Conservation (phyloP, 2,113 vertebrate genomes). For the Cyanoliseus patagonus region DNA sequence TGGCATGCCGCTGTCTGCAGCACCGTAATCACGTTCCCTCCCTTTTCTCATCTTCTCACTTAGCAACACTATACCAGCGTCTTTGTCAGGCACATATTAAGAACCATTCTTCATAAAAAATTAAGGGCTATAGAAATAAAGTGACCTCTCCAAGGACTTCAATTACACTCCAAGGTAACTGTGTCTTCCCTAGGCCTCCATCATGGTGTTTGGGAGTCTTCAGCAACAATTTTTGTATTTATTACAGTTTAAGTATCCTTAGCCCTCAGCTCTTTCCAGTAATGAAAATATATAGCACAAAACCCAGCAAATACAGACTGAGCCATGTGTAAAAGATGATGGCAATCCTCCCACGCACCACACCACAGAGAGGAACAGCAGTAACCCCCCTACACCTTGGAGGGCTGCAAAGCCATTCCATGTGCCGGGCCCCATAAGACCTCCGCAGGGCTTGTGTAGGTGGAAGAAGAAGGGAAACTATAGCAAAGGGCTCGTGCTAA, state of each 20-base stretch:
- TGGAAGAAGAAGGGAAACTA: background rate
- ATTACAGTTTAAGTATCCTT: conserved; percentile 51
- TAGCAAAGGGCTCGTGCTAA: background rate
- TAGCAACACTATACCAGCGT: background rate
- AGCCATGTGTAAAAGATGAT: background rate
- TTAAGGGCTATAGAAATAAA: conserved; percentile 48
- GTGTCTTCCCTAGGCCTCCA: conserved; percentile 15
- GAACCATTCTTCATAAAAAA: conserved; percentile 50
- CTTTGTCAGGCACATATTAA: conserved; percentile 21
- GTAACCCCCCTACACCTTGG: rapidly evolving
- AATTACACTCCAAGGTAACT: conserved; percentile 53
- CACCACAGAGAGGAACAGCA: rapidly evolving
- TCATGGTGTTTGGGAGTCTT: conserved; percentile 19
- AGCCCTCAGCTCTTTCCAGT: conserved; percentile 29
- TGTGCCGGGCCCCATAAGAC: background rate
- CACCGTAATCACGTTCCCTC: background rate
- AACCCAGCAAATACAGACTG: background rate
- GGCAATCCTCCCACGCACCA: background rate
- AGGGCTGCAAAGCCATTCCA: rapidly evolving
- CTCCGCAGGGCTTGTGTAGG: rapidly evolving
- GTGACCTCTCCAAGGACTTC: conserved; percentile 27
- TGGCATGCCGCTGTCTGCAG: background rate
- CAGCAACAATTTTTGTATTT: conserved; percentile 55
- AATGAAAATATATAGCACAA: conserved; percentile 28
- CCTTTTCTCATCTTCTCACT: background rate